A percentile compares a stretch with the other conserved stretches of the same genome.
These are phyloP conservation scores for Spea multiplicata DNA, from an alignment of 2,113 vertebrate species.

Conservation along the genomic window DNA sequence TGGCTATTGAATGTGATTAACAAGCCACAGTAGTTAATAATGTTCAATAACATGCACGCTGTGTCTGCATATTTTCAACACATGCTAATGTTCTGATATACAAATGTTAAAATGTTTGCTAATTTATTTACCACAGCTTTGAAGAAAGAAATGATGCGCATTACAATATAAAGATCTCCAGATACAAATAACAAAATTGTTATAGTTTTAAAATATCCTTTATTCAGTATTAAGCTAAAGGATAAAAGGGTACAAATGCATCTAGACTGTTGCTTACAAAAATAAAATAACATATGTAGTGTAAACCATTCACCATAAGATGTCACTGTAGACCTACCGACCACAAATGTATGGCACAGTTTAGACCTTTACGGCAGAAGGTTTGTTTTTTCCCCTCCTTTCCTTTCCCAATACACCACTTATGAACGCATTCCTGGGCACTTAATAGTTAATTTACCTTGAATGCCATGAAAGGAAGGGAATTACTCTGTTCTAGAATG, in stretches of 20 bases:
- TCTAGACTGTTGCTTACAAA: not conserved
- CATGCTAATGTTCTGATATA: not conserved
- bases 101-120: too few relatives aligned
- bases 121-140: too few relatives aligned
- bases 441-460: not conserved
- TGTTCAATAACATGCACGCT: not conserved
- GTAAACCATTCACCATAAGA: slow-evolving; percentile 16
- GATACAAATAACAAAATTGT: too few relatives aligned
- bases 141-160: too few relatives aligned
- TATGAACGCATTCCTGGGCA: not conserved
- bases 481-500: not conserved
- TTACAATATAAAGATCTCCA: too few relatives aligned
- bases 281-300: not conserved
- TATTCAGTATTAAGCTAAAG: too few relatives aligned
- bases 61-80: not conserved
- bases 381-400: not conserved
- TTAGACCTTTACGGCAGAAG: too few relatives aligned
- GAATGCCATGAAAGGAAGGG: not conserved
- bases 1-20: not conserved
- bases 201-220: too few relatives aligned
- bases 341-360: not conserved
- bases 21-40: not conserved
- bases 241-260: not conserved
- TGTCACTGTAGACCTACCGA: slow-evolving; percentile 24
- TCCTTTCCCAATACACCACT: not conserved